Conservation (phyloP, 2,888 invertebrate genomes). For the Choristoneura rosaceana region DNA sequence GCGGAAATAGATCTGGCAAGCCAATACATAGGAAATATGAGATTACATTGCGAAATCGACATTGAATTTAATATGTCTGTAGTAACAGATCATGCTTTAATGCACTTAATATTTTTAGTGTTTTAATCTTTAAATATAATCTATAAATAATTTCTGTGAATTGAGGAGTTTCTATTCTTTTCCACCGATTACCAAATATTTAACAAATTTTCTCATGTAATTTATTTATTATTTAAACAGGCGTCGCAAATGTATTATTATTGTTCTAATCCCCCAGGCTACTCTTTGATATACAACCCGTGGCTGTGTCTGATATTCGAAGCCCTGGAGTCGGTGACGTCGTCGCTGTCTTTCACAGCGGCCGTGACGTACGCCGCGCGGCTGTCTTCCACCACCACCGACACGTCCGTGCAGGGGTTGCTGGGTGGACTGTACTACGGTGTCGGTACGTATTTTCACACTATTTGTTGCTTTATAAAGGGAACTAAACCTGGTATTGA, state of each 20-base stretch:
- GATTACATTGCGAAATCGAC: background rate
- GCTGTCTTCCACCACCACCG: conserved; percentile 89
- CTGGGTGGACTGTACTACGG: conserved; percentile 93
- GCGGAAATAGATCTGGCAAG: conserved; percentile 4
- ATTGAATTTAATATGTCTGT: background rate
- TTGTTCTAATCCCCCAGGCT: conserved; percentile 77
- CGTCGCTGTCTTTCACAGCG: conserved; percentile 90
- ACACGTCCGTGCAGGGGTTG: conserved; percentile 91
- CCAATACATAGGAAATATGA: background rate
- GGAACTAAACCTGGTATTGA: too few species aligned
- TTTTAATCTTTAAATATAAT: background rate
- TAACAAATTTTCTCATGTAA: too few species aligned
- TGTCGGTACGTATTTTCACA: conserved; percentile 84
- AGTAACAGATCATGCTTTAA: background rate
- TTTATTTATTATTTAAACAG: too few species aligned
- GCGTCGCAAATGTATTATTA: background rate
- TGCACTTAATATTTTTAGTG: background rate
- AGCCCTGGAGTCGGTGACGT: conserved; percentile 91
- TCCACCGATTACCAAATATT: too few species aligned
- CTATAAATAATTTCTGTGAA: too few species aligned
- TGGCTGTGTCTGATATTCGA: conserved; percentile 91
- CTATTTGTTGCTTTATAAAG: background rate
- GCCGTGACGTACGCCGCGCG: conserved; percentile 92
- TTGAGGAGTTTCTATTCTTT: too few species aligned
- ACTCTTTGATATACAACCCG: conserved; percentile 90